A percentile compares a stretch with the other conserved stretches of the same genome.
phyloP scores from a whole-genome alignment of 2,113 vertebrate species.

The Platanista minor region DNA sequence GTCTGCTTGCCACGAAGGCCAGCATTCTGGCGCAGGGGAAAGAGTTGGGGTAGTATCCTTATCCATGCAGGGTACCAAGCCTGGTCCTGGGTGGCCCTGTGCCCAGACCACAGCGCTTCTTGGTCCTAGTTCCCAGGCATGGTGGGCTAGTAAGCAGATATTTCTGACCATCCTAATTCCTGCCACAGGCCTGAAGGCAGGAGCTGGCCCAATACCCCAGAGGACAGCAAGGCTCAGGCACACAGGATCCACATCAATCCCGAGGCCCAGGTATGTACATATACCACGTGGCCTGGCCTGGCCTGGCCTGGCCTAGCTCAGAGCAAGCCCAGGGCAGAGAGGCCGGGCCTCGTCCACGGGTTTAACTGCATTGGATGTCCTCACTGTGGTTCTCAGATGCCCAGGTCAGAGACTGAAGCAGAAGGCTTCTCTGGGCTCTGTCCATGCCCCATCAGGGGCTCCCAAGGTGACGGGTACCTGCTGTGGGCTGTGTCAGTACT shows the following conservation, averaged over 20 bases:
- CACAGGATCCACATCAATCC: slow-evolving; percentile 84
- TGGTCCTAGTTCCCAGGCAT: not conserved
- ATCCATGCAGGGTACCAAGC: not conserved
- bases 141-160: not conserved
- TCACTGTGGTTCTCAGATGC: not conserved
- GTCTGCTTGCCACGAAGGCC: not conserved
- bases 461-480: not conserved
- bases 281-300: not conserved
- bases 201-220: slow-evolving; percentile 84
- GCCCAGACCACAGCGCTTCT: not conserved
- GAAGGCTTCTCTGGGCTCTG: not conserved
- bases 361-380: not conserved
- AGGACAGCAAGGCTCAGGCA: slow-evolving; percentile 90
- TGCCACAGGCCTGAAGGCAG: slow-evolving; percentile 86
- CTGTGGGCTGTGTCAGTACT: not conserved
- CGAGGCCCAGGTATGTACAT: slow-evolving; percentile 87
- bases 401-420: not conserved
- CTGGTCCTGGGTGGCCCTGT: not conserved
- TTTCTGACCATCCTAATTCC: slow-evolving; percentile 52
- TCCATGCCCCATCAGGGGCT: not conserved
- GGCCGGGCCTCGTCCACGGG: not conserved
- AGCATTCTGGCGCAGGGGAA: not conserved
- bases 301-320: not conserved
- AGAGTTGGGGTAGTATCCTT: not conserved
- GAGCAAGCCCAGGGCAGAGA: not conserved